A percentile compares a stretch with the other conserved stretches of the same genome.
Evolutionary conservation across 2,797 vertebrate species (phyloP).

Genomic region (Synanceia verrucosa): DNA sequence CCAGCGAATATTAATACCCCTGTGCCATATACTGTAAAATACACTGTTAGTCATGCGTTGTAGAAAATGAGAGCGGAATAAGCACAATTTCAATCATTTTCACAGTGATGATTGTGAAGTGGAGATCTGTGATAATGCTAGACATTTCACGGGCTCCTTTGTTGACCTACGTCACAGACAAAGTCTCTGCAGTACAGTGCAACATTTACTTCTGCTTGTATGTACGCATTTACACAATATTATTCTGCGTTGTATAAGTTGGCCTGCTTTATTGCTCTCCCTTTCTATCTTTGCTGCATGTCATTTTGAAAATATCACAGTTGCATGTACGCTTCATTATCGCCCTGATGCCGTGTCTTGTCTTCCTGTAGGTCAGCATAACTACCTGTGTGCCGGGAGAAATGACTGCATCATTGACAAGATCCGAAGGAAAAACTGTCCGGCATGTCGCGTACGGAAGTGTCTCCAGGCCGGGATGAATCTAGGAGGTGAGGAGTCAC

Average conservation of each 20-base stretch:
- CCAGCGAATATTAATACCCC: conserved; percentile 46
- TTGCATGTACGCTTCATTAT: conserved; percentile 1
- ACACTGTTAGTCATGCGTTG: conserved; percentile 47
- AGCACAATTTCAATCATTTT: conserved; percentile 45
- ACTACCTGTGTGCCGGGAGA: conserved; percentile 98
- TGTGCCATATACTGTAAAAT: conserved; percentile 58
- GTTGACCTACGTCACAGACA: conserved; percentile 47
- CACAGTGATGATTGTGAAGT: conserved; percentile 31
- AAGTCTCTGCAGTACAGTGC: conserved; percentile 13
- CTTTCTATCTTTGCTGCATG: background rate
- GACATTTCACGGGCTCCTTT: conserved; percentile 20
- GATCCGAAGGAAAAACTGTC: conserved; percentile 99
- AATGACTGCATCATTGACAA: conserved; percentile 99
- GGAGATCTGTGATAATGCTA: conserved; percentile 35
- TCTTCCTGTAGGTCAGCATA: conserved; percentile 92
- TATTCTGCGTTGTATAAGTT: background rate
- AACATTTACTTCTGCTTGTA: conserved; percentile 18
- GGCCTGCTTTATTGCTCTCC: background rate
- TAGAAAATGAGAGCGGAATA: conserved; percentile 43
- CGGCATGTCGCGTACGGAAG: conserved; percentile 97
- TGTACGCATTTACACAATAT: conserved; percentile 3
- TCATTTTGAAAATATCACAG: conserved; percentile 7
- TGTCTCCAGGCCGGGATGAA: conserved; percentile 99
- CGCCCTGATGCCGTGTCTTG: conserved; percentile 13
- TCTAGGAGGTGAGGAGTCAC: conserved; percentile 90